phyloP scores from a whole-genome alignment of 2,797 vertebrate genomes.

The Mus minutoides region DNA sequence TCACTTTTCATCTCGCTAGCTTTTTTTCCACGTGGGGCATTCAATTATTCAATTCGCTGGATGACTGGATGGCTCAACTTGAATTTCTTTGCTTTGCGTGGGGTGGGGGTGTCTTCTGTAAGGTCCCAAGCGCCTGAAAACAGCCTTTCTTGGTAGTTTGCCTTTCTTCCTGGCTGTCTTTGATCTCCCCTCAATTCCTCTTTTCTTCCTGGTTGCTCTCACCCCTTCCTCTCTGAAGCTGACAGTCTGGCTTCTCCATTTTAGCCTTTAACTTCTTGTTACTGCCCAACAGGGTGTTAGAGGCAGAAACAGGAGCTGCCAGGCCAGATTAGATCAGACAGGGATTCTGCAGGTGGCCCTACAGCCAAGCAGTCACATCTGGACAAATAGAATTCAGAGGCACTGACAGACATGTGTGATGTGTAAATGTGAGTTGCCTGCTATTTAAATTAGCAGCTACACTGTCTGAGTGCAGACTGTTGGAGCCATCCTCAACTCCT shows the following conservation, averaged over 20 bases:
- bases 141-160: conserved; percentile 62
- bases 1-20: conserved; percentile 66
- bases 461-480: conserved; percentile 37
- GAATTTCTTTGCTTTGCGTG: background rate
- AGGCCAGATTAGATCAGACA: conserved; percentile 77
- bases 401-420: conserved; percentile 50
- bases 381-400: conserved; percentile 76
- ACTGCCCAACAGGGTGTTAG: conserved; percentile 80
- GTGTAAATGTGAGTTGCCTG: conserved; percentile 62
- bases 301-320: conserved; percentile 77
- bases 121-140: conserved; percentile 31
- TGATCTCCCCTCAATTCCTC: conserved; percentile 73
- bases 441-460: conserved; percentile 80
- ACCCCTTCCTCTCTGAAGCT: conserved; percentile 74
- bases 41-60: conserved; percentile 69
- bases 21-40: conserved; percentile 67
- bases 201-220: conserved; percentile 62
- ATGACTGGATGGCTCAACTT: conserved; percentile 58
- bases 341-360: conserved; percentile 73
- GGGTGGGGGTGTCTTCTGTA: conserved; percentile 54
- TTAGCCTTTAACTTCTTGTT: conserved; percentile 80
- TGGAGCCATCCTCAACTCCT: conserved; percentile 24
- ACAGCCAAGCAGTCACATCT: conserved; percentile 70
- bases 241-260: conserved; percentile 76
- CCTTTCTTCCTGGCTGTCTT: conserved; percentile 66